These are phyloP conservation scores for Cantharis lateralis DNA, from an alignment of 2,888 invertebrate species.

Conservation along the genomic window DNA sequence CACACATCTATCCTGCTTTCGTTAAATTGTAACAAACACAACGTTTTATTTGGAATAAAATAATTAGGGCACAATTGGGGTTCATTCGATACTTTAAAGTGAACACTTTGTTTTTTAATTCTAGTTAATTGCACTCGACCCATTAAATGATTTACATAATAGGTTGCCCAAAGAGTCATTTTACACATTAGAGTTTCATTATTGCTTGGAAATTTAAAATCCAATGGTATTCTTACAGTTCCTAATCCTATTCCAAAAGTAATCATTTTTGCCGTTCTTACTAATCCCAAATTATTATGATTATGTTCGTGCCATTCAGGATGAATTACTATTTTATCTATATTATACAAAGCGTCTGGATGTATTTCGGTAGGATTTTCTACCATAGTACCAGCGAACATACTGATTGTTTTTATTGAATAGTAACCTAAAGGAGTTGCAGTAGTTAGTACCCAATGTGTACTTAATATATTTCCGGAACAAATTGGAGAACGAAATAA, in stretches of 20 bases:
- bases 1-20: background rate
- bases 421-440: conserved; percentile 2
- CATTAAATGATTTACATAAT: background rate
- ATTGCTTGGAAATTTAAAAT: background rate
- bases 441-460: conserved; percentile 9
- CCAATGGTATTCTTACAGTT: background rate
- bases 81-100: background rate
- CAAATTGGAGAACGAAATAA: conserved; percentile 4
- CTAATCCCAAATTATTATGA: background rate
- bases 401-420: background rate
- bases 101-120: background rate
- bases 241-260: background rate
- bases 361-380: background rate
- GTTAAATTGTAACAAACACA: conserved; percentile 4
- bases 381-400: background rate
- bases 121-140: background rate
- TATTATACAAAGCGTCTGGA: background rate
- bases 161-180: background rate
- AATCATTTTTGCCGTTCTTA: background rate
- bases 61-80: background rate
- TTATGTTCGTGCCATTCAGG: background rate
- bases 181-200: background rate
- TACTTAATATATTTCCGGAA: conserved; percentile 1
- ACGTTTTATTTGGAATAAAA: background rate
- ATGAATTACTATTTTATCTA: conserved; percentile 1